Evolutionary conservation across 2,797 vertebrate genomes (phyloP), one percentile per base, ranked within the genome.

Genomic region (Alectoris magna): DNA sequence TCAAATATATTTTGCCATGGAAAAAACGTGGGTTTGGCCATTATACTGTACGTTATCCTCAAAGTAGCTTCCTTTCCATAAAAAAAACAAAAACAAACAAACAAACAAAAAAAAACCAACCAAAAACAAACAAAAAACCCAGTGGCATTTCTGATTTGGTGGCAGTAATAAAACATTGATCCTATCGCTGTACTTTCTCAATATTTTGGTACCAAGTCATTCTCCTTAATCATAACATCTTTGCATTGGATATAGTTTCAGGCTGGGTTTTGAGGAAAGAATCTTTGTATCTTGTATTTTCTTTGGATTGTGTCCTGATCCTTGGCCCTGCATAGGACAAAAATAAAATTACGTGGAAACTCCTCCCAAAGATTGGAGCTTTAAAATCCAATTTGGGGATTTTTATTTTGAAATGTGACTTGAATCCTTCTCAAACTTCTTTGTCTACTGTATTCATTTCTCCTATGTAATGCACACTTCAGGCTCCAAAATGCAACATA

Each of bases 331-430:
- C 69, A 63, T 82, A 49, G 78, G 55, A 96, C 66, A 75, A 39
- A 94, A 92, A 70, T 88, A 84, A 94, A 87, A 95, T 93, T 93
- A n/a, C 83, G 73, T 56, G 60, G 86, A 38, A 91, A 48, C 80
- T 88, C 56, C 62, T 86, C 46, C 78, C 64, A 49, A 48, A 94
- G 63, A 87, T 2, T 62, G 48, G 44, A 53, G 67, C 31, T 90
- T 95, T 95, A 85, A 93, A 88, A 96, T 90, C 82, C 76, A 79
- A 81, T 87, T 91, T 87, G 38, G 41, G 72, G 92, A 86, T 96
- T 95, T 95, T 69, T 87, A 63, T 89, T 94, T 86, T 83, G 77
- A 92, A 93, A 91, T 85, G 66, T 92, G 76, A 75, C 73, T 92
- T 91, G 88, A 90, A 92, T 96, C 85, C 59, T 78, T 76, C 76